phyloP scores from a whole-genome alignment of 1,140 invertebrate species.

The Meloidogyne floridensis region DNA sequence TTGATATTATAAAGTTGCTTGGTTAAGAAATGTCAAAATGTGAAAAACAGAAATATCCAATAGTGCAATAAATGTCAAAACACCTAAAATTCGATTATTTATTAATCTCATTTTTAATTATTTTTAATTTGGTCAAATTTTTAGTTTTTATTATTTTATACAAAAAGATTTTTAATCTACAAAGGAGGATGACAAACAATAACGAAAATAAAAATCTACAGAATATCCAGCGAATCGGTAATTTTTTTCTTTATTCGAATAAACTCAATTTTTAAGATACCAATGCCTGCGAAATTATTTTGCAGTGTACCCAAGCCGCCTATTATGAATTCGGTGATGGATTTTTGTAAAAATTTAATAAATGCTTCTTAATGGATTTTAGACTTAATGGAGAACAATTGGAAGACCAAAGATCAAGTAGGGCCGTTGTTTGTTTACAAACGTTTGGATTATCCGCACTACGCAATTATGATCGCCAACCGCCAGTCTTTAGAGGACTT shows the following conservation, averaged over 20 bases:
- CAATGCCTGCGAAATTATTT: background rate
- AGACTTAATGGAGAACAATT: conserved; percentile 21
- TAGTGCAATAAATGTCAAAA: too few species aligned
- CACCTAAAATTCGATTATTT: too few species aligned
- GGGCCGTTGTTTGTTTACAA: conserved; percentile 53
- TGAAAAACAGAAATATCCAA: too few species aligned
- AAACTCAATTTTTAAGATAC: background rate
- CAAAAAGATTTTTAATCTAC: too few species aligned
- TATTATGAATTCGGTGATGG: background rate
- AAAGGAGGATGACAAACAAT: background rate
- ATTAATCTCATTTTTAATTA: too few species aligned
- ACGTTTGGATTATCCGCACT: conserved; percentile 41
- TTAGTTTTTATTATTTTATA: too few species aligned
- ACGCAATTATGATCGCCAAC: conserved; percentile 56
- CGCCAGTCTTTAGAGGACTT: conserved; percentile 53
- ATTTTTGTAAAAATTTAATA: background rate
- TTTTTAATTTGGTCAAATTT: too few species aligned
- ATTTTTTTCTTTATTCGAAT: background rate
- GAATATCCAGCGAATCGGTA: background rate
- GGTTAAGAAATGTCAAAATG: too few species aligned
- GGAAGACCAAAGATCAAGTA: conserved; percentile 44
- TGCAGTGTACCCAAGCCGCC: background rate
- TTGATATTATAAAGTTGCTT: too few species aligned
- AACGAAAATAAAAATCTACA: background rate
- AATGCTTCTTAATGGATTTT: background rate